Percentiles rank a stretch among this genome's conserved stretches.
phyloP scores from a whole-genome alignment of 2,888 invertebrate species.

The Chymomyza procnemis region DNA sequence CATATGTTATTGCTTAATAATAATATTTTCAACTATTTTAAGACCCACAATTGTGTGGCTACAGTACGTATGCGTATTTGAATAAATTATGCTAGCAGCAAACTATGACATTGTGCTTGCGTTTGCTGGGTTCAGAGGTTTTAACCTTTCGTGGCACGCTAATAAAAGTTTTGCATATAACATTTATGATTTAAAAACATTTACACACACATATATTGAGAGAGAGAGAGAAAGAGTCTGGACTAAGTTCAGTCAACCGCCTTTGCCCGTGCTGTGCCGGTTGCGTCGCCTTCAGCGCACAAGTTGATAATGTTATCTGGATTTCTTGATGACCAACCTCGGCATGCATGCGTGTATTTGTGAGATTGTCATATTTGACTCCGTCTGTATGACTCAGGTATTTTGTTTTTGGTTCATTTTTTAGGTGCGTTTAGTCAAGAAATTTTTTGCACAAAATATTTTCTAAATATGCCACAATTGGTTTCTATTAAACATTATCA shows the following conservation, averaged over 20 bases:
- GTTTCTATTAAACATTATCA: neutral
- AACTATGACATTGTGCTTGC: slow-evolving; percentile 8
- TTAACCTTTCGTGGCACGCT: neutral
- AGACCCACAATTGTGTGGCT: no score
- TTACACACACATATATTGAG: no score
- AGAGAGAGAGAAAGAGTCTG: no score
- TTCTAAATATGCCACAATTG: neutral
- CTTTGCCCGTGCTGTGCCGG: neutral
- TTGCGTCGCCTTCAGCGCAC: neutral
- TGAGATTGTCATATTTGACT: neutral
- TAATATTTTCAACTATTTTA: neutral
- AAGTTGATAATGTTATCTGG: slow-evolving; percentile 1
- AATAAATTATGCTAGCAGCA: neutral
- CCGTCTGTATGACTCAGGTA: neutral
- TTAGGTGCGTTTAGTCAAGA: no score
- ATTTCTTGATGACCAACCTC: neutral
- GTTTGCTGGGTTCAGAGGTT: neutral
- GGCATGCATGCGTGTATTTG: neutral
- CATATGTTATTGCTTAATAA: neutral
- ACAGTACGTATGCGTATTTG: neutral
- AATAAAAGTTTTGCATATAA: neutral
- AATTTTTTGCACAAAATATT: neutral
- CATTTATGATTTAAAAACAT: neutral
- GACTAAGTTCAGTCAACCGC: no score
- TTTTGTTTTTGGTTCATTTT: neutral